Conservation (phyloP, 2,888 invertebrate species). For the Onthophagus sagittarius region DNA sequence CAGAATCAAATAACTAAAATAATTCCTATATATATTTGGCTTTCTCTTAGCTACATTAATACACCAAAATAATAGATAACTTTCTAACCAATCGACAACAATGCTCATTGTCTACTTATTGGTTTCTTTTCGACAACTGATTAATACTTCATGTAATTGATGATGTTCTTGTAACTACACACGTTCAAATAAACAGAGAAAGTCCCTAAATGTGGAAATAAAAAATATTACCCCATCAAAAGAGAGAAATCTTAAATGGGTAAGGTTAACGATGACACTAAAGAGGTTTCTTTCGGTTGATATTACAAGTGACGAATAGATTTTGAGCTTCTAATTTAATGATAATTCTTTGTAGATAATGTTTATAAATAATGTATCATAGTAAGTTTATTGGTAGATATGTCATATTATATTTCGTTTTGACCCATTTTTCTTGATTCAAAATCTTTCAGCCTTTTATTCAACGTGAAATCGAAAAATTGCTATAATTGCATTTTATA, state of each 20-base stretch:
- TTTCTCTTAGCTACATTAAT: not conserved
- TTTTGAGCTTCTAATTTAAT: too few species aligned
- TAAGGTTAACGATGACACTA: not conserved
- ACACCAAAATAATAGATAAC: not conserved
- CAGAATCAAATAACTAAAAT: too few species aligned
- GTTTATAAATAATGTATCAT: too few species aligned
- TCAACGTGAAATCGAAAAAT: too few species aligned
- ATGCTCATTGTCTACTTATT: not conserved
- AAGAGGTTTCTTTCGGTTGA: not conserved
- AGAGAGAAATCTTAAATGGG: not conserved
- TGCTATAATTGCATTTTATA: too few species aligned
- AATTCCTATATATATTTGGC: not conserved
- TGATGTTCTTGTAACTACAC: too few species aligned
- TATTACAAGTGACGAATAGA: not conserved
- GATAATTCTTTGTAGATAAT: too few species aligned
- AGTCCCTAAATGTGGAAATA: not conserved
- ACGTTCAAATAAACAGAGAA: not conserved
- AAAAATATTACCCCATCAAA: not conserved
- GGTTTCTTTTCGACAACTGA: not conserved
- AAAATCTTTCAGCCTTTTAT: too few species aligned
- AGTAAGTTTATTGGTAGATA: too few species aligned
- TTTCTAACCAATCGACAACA: not conserved
- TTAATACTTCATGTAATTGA: not conserved
- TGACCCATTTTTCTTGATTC: too few species aligned
- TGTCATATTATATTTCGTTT: too few species aligned